Conservation (phyloP, 2,888 invertebrate species). For the Cetonia aurata region DNA sequence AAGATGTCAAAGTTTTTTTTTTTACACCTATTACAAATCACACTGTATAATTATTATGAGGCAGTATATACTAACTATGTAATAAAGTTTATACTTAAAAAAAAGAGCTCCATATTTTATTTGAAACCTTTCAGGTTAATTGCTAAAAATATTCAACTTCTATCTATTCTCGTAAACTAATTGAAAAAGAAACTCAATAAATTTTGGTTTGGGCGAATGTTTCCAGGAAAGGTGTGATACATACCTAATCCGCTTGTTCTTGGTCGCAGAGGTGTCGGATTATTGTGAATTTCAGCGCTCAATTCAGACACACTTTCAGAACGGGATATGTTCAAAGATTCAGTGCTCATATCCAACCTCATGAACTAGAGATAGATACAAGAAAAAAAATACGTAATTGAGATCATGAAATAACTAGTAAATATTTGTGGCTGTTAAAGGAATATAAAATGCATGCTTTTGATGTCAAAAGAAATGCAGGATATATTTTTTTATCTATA, state of each 20-base stretch:
- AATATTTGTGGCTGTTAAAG: not conserved
- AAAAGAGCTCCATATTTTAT: slow-evolving; percentile 25
- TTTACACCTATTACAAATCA: no score
- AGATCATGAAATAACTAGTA: not conserved
- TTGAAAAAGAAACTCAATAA: not conserved
- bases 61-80: no score
- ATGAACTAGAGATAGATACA: slow-evolving; percentile 73
- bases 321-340: slow-evolving; percentile 81
- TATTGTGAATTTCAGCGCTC: slow-evolving; percentile 73
- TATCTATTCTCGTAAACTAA: slow-evolving; percentile 33
- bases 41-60: no score
- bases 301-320: slow-evolving; percentile 89
- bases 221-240: slow-evolving; percentile 57
- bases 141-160: slow-evolving; percentile 34
- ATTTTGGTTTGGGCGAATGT: no score
- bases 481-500: slow-evolving; percentile 1
- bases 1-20: no score
- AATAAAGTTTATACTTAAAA: no score
- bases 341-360: slow-evolving; percentile 85
- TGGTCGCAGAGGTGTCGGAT: slow-evolving; percentile 60
- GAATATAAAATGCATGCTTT: not conserved
- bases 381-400: slow-evolving; percentile 28
- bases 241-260: slow-evolving; percentile 78
- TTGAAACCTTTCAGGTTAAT: slow-evolving; percentile 13
- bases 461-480: not conserved